These are phyloP conservation scores for Rhopalosiphum nymphaeae DNA, from an alignment of 2,888 invertebrate species.

Conservation along the genomic window DNA sequence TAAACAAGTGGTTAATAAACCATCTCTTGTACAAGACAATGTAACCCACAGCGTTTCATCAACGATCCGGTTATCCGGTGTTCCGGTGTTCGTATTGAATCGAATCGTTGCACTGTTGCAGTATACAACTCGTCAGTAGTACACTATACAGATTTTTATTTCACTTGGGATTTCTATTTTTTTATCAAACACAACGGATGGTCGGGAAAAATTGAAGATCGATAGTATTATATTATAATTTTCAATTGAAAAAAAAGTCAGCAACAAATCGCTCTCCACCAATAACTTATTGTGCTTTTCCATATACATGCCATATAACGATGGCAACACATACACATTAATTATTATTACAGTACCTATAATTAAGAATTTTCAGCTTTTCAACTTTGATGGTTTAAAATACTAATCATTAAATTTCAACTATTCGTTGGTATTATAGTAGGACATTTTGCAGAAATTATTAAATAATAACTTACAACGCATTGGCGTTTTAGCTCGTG, in stretches of 20 bases:
- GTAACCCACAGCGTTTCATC: neutral
- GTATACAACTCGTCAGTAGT: neutral
- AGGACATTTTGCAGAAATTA: neutral
- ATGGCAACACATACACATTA: neutral
- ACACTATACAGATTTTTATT: neutral
- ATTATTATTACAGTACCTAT: neutral
- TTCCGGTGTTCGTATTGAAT: neutral
- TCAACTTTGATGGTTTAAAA: neutral
- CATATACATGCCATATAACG: neutral
- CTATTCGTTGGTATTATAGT: neutral
- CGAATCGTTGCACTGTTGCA: neutral
- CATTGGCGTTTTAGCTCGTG: neutral
- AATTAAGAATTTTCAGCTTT: neutral
- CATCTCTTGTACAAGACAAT: neutral
- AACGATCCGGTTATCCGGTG: neutral
- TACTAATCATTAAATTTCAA: neutral
- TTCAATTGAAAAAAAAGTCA: neutral
- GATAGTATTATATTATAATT: neutral
- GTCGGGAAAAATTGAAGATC: neutral
- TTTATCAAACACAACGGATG: neutral
- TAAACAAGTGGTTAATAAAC: neutral
- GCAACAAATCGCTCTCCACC: neutral
- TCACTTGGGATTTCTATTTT: neutral
- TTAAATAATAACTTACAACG: neutral
- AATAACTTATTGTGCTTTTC: neutral